A percentile compares a stretch with the other conserved stretches of the same genome.
Conservation (phyloP, 2,888 invertebrate species). For the Dermolepida albohirtum region DNA sequence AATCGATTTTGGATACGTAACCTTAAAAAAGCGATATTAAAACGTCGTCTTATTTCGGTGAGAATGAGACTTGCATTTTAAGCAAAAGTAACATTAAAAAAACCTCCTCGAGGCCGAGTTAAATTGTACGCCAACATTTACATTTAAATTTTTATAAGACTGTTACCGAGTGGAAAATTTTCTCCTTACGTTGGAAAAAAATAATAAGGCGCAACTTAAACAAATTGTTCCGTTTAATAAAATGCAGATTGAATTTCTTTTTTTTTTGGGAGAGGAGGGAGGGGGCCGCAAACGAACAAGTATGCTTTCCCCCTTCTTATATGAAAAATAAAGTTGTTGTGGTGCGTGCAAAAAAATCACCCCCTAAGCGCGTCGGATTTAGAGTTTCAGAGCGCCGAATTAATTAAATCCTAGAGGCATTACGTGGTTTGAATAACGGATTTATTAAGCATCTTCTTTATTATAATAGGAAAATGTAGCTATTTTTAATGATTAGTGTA, state of each 20-base stretch:
- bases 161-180: constrained; percentile 12
- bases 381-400: constrained; percentile 20
- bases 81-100: constrained; percentile 13
- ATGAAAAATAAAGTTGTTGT: constrained; percentile 31
- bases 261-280: neutral
- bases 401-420: constrained; percentile 32
- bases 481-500: too few species aligned
- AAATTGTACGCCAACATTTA: constrained; percentile 10
- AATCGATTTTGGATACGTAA: too few species aligned
- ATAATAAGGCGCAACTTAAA: constrained; percentile 18
- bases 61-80: neutral
- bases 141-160: constrained; percentile 23
- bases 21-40: too few species aligned
- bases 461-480: too few species aligned
- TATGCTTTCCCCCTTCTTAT: constrained; percentile 4
- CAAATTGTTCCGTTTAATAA: constrained; percentile 36
- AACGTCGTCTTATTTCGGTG: neutral
- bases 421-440: constrained; percentile 28
- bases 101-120: constrained; percentile 1
- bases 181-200: constrained; percentile 1
- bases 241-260: constrained; percentile 31
- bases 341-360: constrained; percentile 32
- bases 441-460: neutral
- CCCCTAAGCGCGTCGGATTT: constrained; percentile 16
- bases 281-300: constrained; percentile 12